Percentiles rank a stretch among this genome's conserved stretches.
These are phyloP conservation scores for Pangasius macronema DNA, from an alignment of 2,797 vertebrate species.

Conservation along the genomic window DNA sequence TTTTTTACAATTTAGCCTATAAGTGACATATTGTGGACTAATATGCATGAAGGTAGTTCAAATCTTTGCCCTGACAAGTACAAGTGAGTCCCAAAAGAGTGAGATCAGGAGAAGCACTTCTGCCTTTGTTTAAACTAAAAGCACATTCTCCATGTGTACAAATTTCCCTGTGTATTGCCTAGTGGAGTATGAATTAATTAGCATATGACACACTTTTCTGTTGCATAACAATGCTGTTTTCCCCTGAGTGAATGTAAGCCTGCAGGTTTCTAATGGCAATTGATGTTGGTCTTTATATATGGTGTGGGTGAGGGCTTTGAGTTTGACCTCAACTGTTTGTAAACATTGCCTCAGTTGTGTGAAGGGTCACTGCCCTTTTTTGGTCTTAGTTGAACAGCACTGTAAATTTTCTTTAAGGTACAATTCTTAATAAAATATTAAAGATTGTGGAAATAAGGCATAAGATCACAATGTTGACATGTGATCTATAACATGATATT, in stretches of 20 bases:
- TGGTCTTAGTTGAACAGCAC: neutral
- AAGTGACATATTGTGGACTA: neutral
- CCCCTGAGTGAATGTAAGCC: neutral
- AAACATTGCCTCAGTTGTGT: neutral
- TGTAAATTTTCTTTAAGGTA: neutral
- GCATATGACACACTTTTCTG: neutral
- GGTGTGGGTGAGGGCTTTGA: neutral
- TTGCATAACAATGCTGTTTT: neutral
- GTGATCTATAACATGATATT: neutral
- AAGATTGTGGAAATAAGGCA: neutral
- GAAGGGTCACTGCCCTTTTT: neutral
- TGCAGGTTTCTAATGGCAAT: neutral
- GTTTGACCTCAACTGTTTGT: neutral
- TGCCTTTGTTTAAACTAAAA: neutral
- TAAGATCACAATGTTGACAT: neutral
- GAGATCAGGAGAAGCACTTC: neutral
- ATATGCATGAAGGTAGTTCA: neutral
- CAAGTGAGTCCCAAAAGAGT: neutral
- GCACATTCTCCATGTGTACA: neutral
- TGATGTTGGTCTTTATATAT: neutral
- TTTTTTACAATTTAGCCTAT: neutral
- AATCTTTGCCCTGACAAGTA: neutral
- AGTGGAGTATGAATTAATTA: neutral
- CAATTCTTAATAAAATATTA: neutral
- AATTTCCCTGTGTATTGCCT: neutral